phyloP scores from a whole-genome alignment of 2,113 vertebrate genomes.

The Corydoras maculifer region DNA sequence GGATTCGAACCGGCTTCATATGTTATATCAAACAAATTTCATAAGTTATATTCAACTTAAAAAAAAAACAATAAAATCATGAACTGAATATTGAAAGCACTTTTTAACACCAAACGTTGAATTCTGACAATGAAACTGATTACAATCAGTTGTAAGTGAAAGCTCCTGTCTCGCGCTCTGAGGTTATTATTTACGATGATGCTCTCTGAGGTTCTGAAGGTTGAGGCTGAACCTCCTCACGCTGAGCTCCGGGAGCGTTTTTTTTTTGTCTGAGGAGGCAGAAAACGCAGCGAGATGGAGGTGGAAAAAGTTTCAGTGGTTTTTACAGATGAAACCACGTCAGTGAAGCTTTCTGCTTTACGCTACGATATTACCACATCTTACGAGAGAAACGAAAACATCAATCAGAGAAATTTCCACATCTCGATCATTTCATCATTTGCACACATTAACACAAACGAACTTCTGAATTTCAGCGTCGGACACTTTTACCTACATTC shows the following conservation, averaged over 20 bases:
- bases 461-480: no score
- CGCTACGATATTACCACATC: conserved; percentile 34
- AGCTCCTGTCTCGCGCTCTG: no score
- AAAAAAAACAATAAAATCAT: no score
- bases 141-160: no score
- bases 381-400: conserved; percentile 32
- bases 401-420: conserved; percentile 36
- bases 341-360: conserved; percentile 32
- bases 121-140: no score
- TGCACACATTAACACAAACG: not conserved
- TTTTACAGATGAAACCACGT: conserved; percentile 55
- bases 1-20: no score
- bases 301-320: conserved; percentile 54
- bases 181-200: no score
- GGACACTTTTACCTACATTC: no score
- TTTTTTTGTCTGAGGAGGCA: not conserved
- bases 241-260: not conserved
- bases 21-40: no score
- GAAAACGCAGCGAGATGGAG: conserved; percentile 3
- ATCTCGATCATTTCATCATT: not conserved
- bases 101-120: no score
- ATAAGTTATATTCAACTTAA: no score
- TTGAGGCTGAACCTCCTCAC: not conserved
- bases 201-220: not conserved
- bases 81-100: no score